Evolutionary conservation across 2,888 invertebrate species (phyloP).

Genomic region (Hemistola chrysoprasaria): DNA sequence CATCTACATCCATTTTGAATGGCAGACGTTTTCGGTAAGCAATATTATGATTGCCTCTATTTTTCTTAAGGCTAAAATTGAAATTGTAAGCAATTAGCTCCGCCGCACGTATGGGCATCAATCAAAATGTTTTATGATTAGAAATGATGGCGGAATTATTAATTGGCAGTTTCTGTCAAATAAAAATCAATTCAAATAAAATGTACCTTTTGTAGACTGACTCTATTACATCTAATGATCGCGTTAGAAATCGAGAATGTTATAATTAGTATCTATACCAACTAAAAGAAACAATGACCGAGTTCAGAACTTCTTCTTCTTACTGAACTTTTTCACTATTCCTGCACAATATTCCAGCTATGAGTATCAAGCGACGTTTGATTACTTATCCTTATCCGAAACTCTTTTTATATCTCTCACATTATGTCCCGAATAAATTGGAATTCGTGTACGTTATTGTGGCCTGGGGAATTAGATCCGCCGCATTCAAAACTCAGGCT

Average conservation of each 20-base stretch:
- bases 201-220: slow-evolving; percentile 16
- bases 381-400: slow-evolving; percentile 49
- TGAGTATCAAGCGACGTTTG: slow-evolving; percentile 51
- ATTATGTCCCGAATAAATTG: slow-evolving; percentile 66
- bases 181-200: slow-evolving; percentile 25
- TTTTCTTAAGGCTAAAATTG: slow-evolving; percentile 31
- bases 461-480: slow-evolving; percentile 76
- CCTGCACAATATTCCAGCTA: slow-evolving; percentile 41
- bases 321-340: too few relatives aligned
- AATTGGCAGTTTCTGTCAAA: slow-evolving; percentile 31
- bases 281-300: slow-evolving; percentile 39
- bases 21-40: slow-evolving; percentile 31
- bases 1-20: slow-evolving; percentile 28
- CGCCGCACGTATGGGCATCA: slow-evolving; percentile 27
- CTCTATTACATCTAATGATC: slow-evolving; percentile 12
- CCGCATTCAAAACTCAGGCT: slow-evolving; percentile 73
- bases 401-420: slow-evolving; percentile 53
- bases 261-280: slow-evolving; percentile 20
- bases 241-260: slow-evolving; percentile 12
- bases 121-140: slow-evolving; percentile 30
- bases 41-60: slow-evolving; percentile 41
- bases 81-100: slow-evolving; percentile 28
- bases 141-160: slow-evolving; percentile 27
- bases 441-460: slow-evolving; percentile 70
- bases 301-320: slow-evolving; percentile 42